phyloP scores from a whole-genome alignment of 2,113 vertebrate species.

The Dasyornis broadbenti region DNA sequence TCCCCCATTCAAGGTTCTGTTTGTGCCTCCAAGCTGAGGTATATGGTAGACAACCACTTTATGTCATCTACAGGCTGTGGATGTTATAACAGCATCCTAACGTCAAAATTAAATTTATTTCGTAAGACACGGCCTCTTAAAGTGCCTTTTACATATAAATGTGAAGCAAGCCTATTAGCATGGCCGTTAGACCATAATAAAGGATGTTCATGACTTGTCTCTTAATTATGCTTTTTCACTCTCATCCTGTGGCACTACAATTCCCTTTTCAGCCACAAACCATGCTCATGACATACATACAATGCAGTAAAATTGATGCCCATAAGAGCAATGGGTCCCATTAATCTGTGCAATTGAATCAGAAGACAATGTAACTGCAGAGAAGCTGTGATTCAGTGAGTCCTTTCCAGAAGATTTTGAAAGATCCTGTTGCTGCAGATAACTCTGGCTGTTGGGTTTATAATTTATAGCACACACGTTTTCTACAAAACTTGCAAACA shows the following conservation, averaged over 20 bases:
- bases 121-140: background rate
- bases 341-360: background rate
- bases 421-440: background rate
- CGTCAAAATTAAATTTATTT: background rate
- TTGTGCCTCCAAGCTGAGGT: background rate
- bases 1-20: background rate
- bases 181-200: background rate
- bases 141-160: background rate
- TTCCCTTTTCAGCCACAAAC: slow-evolving; percentile 19
- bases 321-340: background rate
- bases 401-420: background rate
- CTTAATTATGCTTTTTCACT: slow-evolving; percentile 1
- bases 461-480: background rate
- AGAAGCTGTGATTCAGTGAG: background rate
- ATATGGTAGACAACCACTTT: background rate
- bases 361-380: background rate
- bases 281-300: background rate
- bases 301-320: background rate
- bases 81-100: background rate
- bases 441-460: background rate
- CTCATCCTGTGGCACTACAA: background rate
- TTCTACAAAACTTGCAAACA: background rate
- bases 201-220: background rate
- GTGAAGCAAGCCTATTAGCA: background rate
- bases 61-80: background rate